Conservation (phyloP, 2,888 invertebrate genomes). For the Theretra japonica region DNA sequence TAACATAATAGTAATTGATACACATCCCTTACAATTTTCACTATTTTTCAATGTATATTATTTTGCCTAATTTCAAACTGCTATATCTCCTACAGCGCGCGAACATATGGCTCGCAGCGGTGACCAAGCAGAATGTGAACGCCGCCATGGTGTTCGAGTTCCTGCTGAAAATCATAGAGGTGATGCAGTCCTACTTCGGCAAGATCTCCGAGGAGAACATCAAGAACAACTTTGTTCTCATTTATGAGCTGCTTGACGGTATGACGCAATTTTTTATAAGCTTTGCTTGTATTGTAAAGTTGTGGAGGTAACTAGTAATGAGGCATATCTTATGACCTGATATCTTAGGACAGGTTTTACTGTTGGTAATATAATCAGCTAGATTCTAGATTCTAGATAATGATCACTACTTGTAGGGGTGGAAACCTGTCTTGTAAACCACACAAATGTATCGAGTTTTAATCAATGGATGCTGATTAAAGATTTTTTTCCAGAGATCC, state of each 20-base stretch:
- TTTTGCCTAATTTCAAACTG: no score
- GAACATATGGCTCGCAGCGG: constrained; percentile 99
- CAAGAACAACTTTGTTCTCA: constrained; percentile 99
- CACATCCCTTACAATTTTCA: no score
- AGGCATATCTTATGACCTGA: no score
- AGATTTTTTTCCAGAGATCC: constrained; percentile 89
- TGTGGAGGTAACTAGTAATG: no score
- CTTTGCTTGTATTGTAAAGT: no score
- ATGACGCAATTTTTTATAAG: constrained; percentile 35
- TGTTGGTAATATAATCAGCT: no score
- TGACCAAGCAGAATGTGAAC: constrained; percentile 99
- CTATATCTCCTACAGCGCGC: constrained; percentile 87
- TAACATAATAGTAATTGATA: no score
- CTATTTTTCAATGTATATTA: background rate
- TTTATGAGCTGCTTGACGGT: constrained; percentile 99
- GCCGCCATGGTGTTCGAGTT: constrained; percentile 99
- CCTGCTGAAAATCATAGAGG: constrained; percentile 97
- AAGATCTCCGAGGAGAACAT: constrained; percentile 99
- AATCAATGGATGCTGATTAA: background rate
- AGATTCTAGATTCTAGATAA: no score
- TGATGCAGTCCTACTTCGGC: constrained; percentile 99
- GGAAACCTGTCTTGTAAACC: no score
- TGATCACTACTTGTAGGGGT: no score
- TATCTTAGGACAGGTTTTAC: no score
- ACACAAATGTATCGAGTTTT: no score